A percentile compares a stretch with the other conserved stretches of the same genome.
These are phyloP conservation scores for Monodelphis domestica DNA, from an alignment of 2,797 vertebrate species.

Conservation along the genomic window DNA sequence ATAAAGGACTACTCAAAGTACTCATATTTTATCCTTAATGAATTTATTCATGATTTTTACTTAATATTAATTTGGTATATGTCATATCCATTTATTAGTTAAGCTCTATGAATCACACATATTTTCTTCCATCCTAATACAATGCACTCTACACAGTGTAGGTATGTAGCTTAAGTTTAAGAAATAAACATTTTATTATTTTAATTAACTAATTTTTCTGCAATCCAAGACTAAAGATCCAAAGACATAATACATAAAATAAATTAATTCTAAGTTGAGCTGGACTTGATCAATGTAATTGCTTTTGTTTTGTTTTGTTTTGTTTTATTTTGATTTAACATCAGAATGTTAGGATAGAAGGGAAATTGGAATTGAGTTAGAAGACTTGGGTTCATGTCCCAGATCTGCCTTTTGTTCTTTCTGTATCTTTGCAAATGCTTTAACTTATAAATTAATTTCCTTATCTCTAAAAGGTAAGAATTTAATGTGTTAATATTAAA, in stretches of 20 bases:
- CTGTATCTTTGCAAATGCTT: not conserved
- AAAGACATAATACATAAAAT: not conserved
- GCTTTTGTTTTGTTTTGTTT: no score
- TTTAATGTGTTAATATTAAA: not conserved
- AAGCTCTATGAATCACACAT: not conserved
- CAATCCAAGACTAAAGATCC: not conserved
- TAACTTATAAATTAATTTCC: not conserved
- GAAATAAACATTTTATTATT: not conserved
- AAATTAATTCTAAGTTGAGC: not conserved
- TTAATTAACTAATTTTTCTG: not conserved
- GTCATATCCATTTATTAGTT: not conserved
- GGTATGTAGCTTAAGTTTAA: not conserved
- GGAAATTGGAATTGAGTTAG: not conserved
- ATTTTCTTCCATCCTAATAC: not conserved
- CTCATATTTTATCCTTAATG: not conserved
- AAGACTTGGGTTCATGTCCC: not conserved
- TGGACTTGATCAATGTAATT: not conserved
- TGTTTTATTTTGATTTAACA: not conserved
- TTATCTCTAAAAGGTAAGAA: not conserved
- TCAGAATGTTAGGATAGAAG: not conserved
- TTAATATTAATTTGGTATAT: not conserved
- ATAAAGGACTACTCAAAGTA: not conserved
- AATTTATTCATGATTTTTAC: not conserved
- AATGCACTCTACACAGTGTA: not conserved
- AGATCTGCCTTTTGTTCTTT: not conserved